phyloP scores from a whole-genome alignment of 1,140 invertebrate species.

The Drosophila malerkotliana region DNA sequence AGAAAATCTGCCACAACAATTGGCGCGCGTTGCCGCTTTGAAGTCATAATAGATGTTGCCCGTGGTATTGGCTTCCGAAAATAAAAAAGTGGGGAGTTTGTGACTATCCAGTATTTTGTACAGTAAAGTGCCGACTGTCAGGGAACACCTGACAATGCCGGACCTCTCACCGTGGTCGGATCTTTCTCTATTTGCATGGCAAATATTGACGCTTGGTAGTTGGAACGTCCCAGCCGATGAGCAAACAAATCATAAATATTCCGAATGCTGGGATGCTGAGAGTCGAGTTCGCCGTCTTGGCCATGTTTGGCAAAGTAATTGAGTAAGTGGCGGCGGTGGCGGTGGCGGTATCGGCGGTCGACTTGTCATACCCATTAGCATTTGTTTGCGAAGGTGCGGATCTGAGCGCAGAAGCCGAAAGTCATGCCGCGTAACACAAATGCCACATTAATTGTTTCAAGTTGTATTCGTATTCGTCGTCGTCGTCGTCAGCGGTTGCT shows the following conservation, averaged over 20 bases:
- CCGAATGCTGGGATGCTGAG: slow-evolving; percentile 27
- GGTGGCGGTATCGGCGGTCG: slow-evolving; percentile 44
- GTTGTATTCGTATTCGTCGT: slow-evolving; percentile 53
- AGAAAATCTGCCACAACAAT: slow-evolving; percentile 78
- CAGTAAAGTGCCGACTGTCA: slow-evolving; percentile 60
- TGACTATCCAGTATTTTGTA: slow-evolving; percentile 1
- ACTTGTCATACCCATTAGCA: slow-evolving; percentile 81
- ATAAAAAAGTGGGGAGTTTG: neutral
- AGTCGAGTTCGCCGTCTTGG: slow-evolving; percentile 35
- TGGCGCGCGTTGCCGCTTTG: slow-evolving; percentile 76
- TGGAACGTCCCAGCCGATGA: slow-evolving; percentile 58
- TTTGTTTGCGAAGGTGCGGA: slow-evolving; percentile 77
- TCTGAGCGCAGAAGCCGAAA: slow-evolving; percentile 74
- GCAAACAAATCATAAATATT: slow-evolving; percentile 83
- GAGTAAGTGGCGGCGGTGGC: slow-evolving; percentile 61
- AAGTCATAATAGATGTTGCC: slow-evolving; percentile 77
- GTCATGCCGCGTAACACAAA: slow-evolving; percentile 76
- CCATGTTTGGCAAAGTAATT: slow-evolving; percentile 80
- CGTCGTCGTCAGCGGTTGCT: slow-evolving; percentile 42
- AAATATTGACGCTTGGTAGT: slow-evolving; percentile 75
- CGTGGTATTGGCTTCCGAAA: slow-evolving; percentile 9
- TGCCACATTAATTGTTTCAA: slow-evolving; percentile 83
- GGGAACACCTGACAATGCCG: slow-evolving; percentile 62
- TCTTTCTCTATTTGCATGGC: slow-evolving; percentile 67
- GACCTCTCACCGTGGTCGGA: slow-evolving; percentile 44